Conservation (phyloP, 2,797 vertebrate species). For the Paedocypris micromegethes region DNA sequence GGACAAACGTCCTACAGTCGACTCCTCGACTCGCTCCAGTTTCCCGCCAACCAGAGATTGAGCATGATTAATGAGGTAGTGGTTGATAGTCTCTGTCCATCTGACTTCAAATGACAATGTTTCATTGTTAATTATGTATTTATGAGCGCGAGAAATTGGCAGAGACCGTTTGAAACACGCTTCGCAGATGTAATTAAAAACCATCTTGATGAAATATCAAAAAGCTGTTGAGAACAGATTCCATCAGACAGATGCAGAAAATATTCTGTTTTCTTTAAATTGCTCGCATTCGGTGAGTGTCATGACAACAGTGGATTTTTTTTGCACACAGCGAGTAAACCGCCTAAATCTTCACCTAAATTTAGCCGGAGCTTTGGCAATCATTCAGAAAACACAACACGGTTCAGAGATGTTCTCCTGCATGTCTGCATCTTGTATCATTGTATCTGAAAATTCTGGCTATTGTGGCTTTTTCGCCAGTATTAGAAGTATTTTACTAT, state of each 20-base stretch:
- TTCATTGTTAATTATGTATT: conserved; percentile 24
- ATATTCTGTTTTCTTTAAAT: too few species aligned
- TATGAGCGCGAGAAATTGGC: conserved; percentile 2
- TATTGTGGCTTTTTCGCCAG: too few species aligned
- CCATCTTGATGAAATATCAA: background rate
- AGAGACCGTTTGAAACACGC: conserved; percentile 15
- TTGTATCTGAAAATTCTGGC: too few species aligned
- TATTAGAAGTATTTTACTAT: too few species aligned
- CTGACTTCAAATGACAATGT: conserved; percentile 18
- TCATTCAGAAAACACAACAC: too few species aligned
- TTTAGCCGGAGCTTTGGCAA: too few species aligned
- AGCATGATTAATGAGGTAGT: conserved; percentile 23
- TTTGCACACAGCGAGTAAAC: background rate
- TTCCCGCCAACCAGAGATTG: conserved; percentile 9
- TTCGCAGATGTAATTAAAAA: conserved; percentile 30
- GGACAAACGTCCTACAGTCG: conserved; percentile 28
- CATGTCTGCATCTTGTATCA: too few species aligned
- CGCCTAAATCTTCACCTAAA: background rate
- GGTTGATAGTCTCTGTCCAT: conserved; percentile 5
- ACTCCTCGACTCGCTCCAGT: conserved; percentile 5
- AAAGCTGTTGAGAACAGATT: conserved; percentile 12
- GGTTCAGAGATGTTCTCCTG: too few species aligned
- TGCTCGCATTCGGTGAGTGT: background rate
- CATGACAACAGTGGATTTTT: background rate
- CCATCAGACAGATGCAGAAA: background rate